Conservation (phyloP, 2,113 vertebrate species). For the Trematomus loennbergii region DNA sequence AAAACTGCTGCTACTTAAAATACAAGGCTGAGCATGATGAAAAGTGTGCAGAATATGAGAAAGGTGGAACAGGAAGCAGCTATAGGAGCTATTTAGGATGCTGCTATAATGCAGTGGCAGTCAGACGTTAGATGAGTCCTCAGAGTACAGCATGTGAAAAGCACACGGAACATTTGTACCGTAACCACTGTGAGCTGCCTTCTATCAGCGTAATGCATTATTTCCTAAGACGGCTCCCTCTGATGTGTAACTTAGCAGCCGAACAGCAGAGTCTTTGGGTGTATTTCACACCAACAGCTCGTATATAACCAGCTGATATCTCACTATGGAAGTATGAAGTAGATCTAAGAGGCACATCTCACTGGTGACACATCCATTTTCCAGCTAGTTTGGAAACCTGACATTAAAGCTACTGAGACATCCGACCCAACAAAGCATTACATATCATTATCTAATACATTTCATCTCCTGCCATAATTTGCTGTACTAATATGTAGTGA, state of each 20-base stretch:
- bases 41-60: not conserved
- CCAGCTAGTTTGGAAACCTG: conserved; percentile 18
- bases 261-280: conserved; percentile 34
- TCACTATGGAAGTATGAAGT: conserved; percentile 18
- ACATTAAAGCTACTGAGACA: conserved; percentile 25
- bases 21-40: not conserved
- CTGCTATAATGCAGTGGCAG: conserved; percentile 21
- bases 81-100: conserved; percentile 13
- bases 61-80: not conserved
- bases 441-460: not conserved
- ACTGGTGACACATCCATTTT: conserved; percentile 29
- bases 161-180: conserved; percentile 49
- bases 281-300: conserved; percentile 37
- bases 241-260: conserved; percentile 39
- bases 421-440: not conserved
- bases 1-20: not conserved
- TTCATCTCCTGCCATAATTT: not conserved
- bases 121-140: conserved; percentile 20
- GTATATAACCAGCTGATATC: conserved; percentile 30
- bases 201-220: conserved; percentile 46
- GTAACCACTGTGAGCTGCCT: conserved; percentile 24
- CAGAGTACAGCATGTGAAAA: conserved; percentile 35
- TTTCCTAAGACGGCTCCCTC: conserved; percentile 26
- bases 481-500: not conserved
- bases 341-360: conserved; percentile 39